Percentiles rank a stretch among this genome's conserved stretches.
Conservation (phyloP, 2,888 invertebrate species). For the Zele albiditarsus region DNA sequence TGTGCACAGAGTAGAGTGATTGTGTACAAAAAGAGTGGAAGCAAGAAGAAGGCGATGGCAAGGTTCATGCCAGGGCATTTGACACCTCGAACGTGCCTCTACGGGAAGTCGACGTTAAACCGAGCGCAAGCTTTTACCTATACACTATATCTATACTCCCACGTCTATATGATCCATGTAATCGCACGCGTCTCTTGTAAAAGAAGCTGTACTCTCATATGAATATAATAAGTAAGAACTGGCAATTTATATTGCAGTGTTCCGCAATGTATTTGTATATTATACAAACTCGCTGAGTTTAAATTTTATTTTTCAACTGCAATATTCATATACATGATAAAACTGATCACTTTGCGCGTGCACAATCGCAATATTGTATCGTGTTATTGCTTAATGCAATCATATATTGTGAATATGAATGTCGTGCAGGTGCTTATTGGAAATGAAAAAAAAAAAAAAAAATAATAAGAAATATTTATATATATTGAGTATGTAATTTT, state of each 20-base stretch:
- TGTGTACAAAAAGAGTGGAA: neutral
- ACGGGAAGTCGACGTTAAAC: conserved; percentile 30
- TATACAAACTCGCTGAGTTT: neutral
- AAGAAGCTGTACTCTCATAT: neutral
- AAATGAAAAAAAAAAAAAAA: neutral
- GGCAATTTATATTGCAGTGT: neutral
- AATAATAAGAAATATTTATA: neutral
- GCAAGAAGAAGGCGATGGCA: conserved; percentile 29
- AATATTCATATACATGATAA: neutral
- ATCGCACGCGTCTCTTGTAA: neutral
- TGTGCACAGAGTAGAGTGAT: neutral
- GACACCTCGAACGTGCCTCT: conserved; percentile 50
- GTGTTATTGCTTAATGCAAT: neutral
- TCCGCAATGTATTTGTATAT: neutral
- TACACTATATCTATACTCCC: conserved; percentile 2
- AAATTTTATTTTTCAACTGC: neutral
- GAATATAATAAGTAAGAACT: neutral
- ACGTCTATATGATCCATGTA: neutral
- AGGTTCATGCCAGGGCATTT: conserved; percentile 42
- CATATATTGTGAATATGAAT: neutral
- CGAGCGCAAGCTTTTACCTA: conserved; percentile 27
- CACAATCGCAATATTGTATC: neutral
- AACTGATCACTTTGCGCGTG: neutral
- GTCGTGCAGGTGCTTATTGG: conserved; percentile 2
- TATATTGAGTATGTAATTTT: neutral